Evolutionary conservation across 37 sponge, comb jelly and placozoan species (phyloP), one percentile per base, ranked within the genome.

Genomic region (Geodia barretti): DNA sequence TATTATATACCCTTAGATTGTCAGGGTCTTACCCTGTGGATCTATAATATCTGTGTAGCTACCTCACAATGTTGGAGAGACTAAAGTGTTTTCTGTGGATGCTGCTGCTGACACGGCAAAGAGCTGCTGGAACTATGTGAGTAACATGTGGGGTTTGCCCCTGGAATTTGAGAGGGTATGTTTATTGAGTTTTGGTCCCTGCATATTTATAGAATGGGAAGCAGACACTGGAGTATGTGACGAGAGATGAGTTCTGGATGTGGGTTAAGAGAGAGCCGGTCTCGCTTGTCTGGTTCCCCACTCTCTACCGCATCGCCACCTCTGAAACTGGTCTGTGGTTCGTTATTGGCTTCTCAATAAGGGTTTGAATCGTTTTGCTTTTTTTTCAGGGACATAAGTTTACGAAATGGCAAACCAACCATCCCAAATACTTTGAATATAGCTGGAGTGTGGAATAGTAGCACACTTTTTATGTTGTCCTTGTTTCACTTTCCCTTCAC

Each of bases 251-350:
- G 59, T 91, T 91, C 67, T 14, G 78, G 42, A 19, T 30, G 32
- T 96, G 97, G 97, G 39, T 88, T 74, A 23, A 37, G 59, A 33
- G 65, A 29, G 97, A 97, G 75, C 97, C 97, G 24, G 38, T 70
- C 0, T 82, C 78, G 25, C 36, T 91, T 33, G 95, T 97, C 2
- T 97, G 95, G 95, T 72, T 97, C 28, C 92, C 97, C 24, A 97
- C 97, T 28, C 79, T 97, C 66, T 87, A 94, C 66, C 75, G 97
- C 25, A 64, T 94, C 20, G 85, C 88, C 8, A 83, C 92, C 14
- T 84, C 95, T 38, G 97, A 97, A 63, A 86, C 92, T 71, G 82
- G 93, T 92, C 11, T 2, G 68, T 28, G 8, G 8, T 9, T 31
- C 1, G 19, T 3, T 39, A 29, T 39, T 25, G 36, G 54, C 35